These are phyloP conservation scores for Bombylius major DNA, from an alignment of 2,888 invertebrate genomes.

Conservation along the genomic window DNA sequence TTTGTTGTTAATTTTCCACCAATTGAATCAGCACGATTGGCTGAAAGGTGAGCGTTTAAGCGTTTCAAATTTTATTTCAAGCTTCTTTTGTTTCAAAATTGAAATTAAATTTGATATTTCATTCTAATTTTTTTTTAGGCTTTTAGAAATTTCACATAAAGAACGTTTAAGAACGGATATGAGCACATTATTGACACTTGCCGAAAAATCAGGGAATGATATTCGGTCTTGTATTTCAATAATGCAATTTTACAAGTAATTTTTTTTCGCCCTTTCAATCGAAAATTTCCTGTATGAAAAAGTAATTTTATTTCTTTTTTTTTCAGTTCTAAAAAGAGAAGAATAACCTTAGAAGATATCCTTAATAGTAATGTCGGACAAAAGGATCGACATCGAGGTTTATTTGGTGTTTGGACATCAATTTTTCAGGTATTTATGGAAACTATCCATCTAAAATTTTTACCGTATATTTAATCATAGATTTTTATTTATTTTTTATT, in stretches of 20 bases:
- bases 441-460: too few relatives aligned
- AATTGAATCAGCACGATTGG: slow-evolving; percentile 42
- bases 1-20: slow-evolving; percentile 60
- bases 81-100: slow-evolving; percentile 15
- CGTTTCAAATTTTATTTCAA: slow-evolving; percentile 11
- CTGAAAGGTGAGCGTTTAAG: slow-evolving; percentile 34
- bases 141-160: slow-evolving; percentile 52
- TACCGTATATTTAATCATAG: too few relatives aligned
- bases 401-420: slow-evolving; percentile 74
- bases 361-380: slow-evolving; percentile 61
- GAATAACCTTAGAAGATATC: slow-evolving; percentile 41
- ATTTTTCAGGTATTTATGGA: slow-evolving; percentile 49
- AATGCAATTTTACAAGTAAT: slow-evolving; percentile 56
- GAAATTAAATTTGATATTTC: slow-evolving; percentile 25
- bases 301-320: neutral
- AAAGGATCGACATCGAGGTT: slow-evolving; percentile 73
- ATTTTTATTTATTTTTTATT: neutral
- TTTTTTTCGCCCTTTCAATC: neutral
- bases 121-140: slow-evolving; percentile 28
- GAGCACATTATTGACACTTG: slow-evolving; percentile 59
- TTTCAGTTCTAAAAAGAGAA: slow-evolving; percentile 27
- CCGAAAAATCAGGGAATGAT: slow-evolving; percentile 77
- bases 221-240: slow-evolving; percentile 84
- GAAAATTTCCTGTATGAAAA: neutral
- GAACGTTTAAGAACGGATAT: slow-evolving; percentile 59